Base-by-base conservation (phyloP, 2,888 invertebrate species). In the Mimumesa dahlbomi region DNA sequence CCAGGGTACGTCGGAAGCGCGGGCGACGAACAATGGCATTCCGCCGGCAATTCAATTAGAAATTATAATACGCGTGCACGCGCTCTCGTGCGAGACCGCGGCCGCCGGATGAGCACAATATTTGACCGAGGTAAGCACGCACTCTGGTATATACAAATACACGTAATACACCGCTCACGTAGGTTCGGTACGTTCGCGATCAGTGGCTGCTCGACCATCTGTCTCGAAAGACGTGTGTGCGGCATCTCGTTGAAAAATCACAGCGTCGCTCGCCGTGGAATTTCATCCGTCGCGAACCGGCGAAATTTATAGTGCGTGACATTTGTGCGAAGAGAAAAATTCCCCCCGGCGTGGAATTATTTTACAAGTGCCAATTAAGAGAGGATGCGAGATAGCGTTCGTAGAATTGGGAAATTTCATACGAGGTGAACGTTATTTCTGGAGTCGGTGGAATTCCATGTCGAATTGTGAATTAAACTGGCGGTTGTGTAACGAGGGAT, bases 131-230 rank as follows among this genome's bases (percentile, higher is more conserved):
- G 36, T n/a, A 48, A 52, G 25, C 58, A 53, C 59, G 68, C 61
- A 54, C 36, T 18, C n/a, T 7, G 25, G 7, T 29, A 31, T 18
- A 7, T 46, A 46, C 29, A 38, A 22, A 46, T 25, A 34, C 46
- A 52, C 46, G 46, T 52, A 54, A 50, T 25, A 52, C 31, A 36
- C 61, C 19, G 58, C 22, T 36, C 13, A 45, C 52, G 61, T 52
- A 49, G 45, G 56, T 69, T 49, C 45, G 50, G 50, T 80, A 53
- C 57, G 77, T 48, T 59, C 61, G 67, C 83, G 82, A 83, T 84
- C 87, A 87, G 86, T 87, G 80, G 73, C 81, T 73, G 83, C 79
- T 82, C 82, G 80, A 84, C 83, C 84, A 85, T 85, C 79, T 82
- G 83, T 80, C 81, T 79, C 81, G 82, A 77, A 83, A 82, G 83